A percentile compares a stretch with the other conserved stretches of the same genome.
Conservation (phyloP, 1,140 invertebrate species). For the Phenacoccus solenopsis region DNA sequence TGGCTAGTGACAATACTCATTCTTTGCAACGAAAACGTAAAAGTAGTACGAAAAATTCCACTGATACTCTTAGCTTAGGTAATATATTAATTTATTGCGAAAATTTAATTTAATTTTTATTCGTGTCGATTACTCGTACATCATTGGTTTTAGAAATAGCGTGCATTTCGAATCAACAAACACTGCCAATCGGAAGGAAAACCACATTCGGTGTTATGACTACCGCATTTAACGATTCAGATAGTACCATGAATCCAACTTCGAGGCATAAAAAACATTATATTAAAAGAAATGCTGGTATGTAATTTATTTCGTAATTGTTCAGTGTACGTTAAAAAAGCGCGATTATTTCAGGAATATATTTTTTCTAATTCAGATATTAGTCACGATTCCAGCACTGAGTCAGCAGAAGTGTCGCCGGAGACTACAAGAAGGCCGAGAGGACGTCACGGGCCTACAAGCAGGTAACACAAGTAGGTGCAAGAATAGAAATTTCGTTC, state of each 20-base stretch:
- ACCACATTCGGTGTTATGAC: not conserved
- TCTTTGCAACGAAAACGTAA: slow-evolving; percentile 5
- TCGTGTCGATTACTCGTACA: not conserved
- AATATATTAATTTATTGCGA: not conserved
- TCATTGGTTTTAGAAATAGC: slow-evolving; percentile 30
- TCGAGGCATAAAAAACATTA: slow-evolving; percentile 1
- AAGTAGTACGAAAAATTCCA: slow-evolving; percentile 6
- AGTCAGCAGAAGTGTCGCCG: slow-evolving; percentile 29
- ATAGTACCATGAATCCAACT: not conserved
- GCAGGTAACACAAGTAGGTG: slow-evolving; percentile 13
- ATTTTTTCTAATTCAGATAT: not conserved
- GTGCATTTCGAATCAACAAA: slow-evolving; percentile 35
- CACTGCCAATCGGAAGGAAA: slow-evolving; percentile 30
- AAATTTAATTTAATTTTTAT: not conserved
- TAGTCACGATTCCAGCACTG: slow-evolving; percentile 28
- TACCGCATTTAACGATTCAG: slow-evolving; percentile 7
- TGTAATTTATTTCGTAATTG: not conserved
- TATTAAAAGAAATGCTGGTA: not conserved
- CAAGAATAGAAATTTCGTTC: not conserved
- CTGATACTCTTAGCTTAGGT: not conserved
- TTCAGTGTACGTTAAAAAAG: not conserved
- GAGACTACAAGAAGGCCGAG: slow-evolving; percentile 23
- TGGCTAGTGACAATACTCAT: not conserved
- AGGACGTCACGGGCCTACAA: slow-evolving; percentile 21
- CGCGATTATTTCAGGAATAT: not conserved